phyloP scores from a whole-genome alignment of 2,797 vertebrate genomes.

The Hirundo rustica region DNA sequence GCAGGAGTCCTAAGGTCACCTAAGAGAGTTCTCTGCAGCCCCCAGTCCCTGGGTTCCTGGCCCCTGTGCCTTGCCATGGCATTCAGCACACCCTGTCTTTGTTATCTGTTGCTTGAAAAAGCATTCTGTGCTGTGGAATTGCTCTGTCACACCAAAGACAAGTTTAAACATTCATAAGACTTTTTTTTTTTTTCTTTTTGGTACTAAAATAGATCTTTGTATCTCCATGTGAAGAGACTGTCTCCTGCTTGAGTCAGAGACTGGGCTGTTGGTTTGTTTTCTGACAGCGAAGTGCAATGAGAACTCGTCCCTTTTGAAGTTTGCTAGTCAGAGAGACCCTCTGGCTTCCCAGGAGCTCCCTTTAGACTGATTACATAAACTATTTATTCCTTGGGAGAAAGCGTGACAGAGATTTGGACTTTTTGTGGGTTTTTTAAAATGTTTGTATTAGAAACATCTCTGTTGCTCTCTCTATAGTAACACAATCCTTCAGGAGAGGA shows the following conservation, averaged over 20 bases:
- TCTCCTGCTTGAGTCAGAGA: neutral
- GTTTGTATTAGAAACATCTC: neutral
- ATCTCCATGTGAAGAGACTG: neutral
- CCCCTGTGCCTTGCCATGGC: accelerated
- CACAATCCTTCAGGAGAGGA: neutral
- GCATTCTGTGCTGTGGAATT: neutral
- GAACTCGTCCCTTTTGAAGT: constrained; percentile 26
- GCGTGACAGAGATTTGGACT: neutral
- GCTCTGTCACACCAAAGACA: neutral
- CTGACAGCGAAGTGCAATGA: constrained; percentile 10
- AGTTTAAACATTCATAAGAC: constrained; percentile 12
- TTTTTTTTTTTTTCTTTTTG: neutral
- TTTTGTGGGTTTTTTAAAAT: neutral
- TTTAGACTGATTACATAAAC: neutral
- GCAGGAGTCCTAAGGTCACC: neutral
- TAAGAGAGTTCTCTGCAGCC: neutral
- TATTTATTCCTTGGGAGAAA: constrained; percentile 1
- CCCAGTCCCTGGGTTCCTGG: accelerated
- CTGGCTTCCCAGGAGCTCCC: neutral
- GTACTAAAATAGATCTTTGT: neutral
- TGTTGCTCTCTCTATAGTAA: neutral
- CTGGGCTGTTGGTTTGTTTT: constrained; percentile 22
- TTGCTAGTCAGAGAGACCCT: neutral
- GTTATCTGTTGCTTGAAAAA: neutral
- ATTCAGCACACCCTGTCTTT: neutral